Percentiles rank a stretch among this genome's conserved stretches.
phyloP scores from a whole-genome alignment of 2,888 invertebrate species.

The Conops quadrifasciatus region DNA sequence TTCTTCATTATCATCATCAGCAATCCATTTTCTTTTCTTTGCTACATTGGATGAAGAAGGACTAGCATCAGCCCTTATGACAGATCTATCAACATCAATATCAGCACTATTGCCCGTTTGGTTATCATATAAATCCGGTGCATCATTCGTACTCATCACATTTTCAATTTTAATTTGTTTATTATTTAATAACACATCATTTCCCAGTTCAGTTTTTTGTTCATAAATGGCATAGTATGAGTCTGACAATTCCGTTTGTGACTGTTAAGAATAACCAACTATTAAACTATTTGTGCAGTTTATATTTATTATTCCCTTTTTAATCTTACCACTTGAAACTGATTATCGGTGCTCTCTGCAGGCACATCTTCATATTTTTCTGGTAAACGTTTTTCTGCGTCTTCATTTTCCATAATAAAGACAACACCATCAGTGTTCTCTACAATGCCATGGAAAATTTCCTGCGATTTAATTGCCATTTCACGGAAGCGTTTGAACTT shows the following conservation, averaged over 20 bases:
- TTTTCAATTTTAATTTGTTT: conserved; percentile 17
- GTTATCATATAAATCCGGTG: neutral
- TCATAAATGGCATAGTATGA: neutral
- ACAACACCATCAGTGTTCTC: neutral
- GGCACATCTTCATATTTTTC: neutral
- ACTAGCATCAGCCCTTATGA: neutral
- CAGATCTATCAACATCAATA: neutral
- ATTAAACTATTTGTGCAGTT: neutral
- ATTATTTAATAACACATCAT: neutral
- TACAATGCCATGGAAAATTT: conserved; percentile 17
- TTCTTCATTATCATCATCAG: neutral
- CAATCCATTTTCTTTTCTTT: neutral
- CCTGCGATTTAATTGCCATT: conserved; percentile 8
- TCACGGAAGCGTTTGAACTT: conserved; percentile 16
- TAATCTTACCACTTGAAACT: neutral
- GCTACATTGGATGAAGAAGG: conserved; percentile 4
- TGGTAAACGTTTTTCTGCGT: neutral
- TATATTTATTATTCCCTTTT: neutral
- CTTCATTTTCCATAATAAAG: neutral
- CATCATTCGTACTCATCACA: neutral
- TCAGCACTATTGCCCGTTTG: neutral
- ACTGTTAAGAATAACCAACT: neutral
- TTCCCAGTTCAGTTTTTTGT: neutral
- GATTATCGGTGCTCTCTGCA: neutral
- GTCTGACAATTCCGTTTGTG: neutral